Percentiles rank a stretch among this genome's conserved stretches.
Conservation (phyloP, 2,888 invertebrate species). For the Leptothorax acervorum region DNA sequence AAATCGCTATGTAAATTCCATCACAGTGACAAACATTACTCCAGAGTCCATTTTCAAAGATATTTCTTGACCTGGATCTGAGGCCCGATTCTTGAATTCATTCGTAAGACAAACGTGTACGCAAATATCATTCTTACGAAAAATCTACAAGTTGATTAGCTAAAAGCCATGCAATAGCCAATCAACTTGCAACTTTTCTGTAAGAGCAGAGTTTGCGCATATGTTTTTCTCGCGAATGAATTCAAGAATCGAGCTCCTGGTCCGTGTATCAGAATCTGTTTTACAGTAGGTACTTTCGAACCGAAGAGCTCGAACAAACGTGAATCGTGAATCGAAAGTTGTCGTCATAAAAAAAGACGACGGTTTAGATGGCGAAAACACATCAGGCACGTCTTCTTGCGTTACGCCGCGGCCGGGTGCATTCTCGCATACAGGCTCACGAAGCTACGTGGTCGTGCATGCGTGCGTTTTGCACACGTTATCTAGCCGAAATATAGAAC, state of each 20-base stretch:
- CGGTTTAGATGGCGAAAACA: conserved; percentile 65
- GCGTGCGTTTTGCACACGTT: conserved; percentile 40
- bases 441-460: conserved; percentile 48
- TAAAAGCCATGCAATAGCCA: too few species aligned
- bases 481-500: conserved; percentile 24
- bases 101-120: too few species aligned
- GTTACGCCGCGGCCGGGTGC: conserved; percentile 57
- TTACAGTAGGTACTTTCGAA: conserved; percentile 20
- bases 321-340: conserved; percentile 12
- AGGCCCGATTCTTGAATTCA: too few species aligned
- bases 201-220: too few species aligned
- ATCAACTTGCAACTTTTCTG: too few species aligned
- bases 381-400: conserved; percentile 57
- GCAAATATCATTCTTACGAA: too few species aligned
- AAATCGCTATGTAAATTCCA: background rate
- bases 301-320: background rate
- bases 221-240: too few species aligned
- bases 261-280: background rate
- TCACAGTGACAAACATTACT: background rate
- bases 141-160: too few species aligned
- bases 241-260: too few species aligned
- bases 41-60: background rate
- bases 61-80: background rate
- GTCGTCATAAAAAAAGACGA: conserved; percentile 34
- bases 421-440: conserved; percentile 61